A percentile compares a stretch with the other conserved stretches of the same genome.
Conservation (phyloP, 2,113 vertebrate genomes). For the Centrocercus urophasianus region DNA sequence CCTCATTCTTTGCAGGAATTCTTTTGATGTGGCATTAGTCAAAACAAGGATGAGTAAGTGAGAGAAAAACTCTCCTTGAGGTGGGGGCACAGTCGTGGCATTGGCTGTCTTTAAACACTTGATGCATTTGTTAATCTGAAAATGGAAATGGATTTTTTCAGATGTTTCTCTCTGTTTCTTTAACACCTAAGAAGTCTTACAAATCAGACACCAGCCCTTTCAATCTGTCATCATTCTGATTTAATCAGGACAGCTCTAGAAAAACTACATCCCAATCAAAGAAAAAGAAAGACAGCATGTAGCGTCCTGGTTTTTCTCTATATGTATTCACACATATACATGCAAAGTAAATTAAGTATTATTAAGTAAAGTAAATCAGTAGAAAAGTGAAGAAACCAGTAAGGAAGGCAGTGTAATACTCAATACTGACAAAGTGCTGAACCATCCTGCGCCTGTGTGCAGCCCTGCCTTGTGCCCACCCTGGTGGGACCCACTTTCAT, state of each 20-base stretch:
- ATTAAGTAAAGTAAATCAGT: neutral
- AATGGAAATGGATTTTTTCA: neutral
- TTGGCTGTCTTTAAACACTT: neutral
- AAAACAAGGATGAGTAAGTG: neutral
- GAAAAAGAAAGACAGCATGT: neutral
- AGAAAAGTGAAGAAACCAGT: neutral
- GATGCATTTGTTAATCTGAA: neutral
- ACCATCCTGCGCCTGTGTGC: too few relatives aligned
- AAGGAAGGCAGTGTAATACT: neutral
- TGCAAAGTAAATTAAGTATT: neutral
- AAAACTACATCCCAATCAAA: constrained; percentile 45
- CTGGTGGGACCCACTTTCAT: neutral
- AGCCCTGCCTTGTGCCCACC: neutral
- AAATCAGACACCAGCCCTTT: constrained; percentile 1
- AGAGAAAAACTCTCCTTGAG: neutral
- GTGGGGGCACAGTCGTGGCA: neutral
- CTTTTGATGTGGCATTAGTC: neutral
- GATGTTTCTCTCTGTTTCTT: neutral
- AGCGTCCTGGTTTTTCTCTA: neutral
- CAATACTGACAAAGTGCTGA: neutral
- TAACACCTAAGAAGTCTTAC: constrained; percentile 8
- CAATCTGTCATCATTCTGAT: constrained; percentile 23
- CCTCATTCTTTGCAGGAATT: neutral
- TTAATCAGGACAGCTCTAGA: constrained; percentile 51
- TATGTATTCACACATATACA: neutral